Conservation (phyloP, 2,888 invertebrate species). For the Epinotia brunnichana region DNA sequence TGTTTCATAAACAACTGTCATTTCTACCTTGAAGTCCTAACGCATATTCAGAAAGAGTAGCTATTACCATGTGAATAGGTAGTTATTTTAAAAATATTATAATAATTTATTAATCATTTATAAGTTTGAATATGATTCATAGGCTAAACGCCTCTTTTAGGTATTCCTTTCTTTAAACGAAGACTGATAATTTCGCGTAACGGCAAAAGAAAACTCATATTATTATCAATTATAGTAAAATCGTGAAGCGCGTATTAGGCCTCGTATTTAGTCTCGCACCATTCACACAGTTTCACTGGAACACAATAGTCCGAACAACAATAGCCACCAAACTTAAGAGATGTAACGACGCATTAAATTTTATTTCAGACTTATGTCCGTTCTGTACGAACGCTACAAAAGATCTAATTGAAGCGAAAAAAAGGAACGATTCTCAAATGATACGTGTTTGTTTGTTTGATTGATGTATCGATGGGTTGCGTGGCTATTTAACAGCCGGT, state of each 20-base stretch:
- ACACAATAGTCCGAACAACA: slow-evolving; percentile 56
- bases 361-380: slow-evolving; percentile 68
- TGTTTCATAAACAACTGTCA: no score
- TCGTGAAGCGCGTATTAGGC: slow-evolving; percentile 44
- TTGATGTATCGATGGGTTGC: slow-evolving; percentile 81
- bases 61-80: no score
- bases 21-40: no score
- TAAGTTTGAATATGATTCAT: no score
- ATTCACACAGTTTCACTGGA: slow-evolving; percentile 61
- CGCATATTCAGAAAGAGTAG: no score
- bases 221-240: slow-evolving; percentile 39
- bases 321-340: slow-evolving; percentile 54
- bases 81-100: no score
- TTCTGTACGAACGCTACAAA: slow-evolving; percentile 73
- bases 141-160: no score
- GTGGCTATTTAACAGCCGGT: slow-evolving; percentile 80
- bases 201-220: slow-evolving; percentile 14
- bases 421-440: slow-evolving; percentile 69
- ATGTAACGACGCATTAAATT: slow-evolving; percentile 77
- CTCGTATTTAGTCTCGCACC: slow-evolving; percentile 48
- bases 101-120: no score
- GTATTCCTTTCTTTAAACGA: neutral
- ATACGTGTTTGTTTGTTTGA: slow-evolving; percentile 71
- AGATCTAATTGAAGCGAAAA: slow-evolving; percentile 82
- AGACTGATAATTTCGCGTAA: neutral